Base-by-base conservation (phyloP, 2,113 vertebrate genomes). In the Trogon surrucura region DNA sequence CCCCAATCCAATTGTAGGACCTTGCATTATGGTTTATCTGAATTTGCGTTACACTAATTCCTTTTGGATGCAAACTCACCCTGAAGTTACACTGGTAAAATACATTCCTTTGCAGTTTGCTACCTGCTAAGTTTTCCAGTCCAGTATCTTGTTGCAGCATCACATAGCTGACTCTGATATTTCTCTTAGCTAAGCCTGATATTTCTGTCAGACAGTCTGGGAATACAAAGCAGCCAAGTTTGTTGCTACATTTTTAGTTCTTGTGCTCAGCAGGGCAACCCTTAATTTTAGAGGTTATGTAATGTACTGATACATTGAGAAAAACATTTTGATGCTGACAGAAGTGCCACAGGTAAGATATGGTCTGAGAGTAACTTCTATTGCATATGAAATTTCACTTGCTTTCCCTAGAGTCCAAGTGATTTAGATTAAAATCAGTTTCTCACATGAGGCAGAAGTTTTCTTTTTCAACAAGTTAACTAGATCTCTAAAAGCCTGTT, bases 331-430 rank as follows among this genome's bases (percentile, higher is more conserved):
- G 7, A 58, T 36, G 7, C 38, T 91, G 34, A 80, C 12, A 13
- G 60, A 48, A 47, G 7, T 67, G 13, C 19, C 65, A 16, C 53
- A 66, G 27, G 21, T 70, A n/a, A 65, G 84, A 60, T 61, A 50
- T 0, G 0, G 10, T n/a, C 36, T 44, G 22, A 57, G n/a, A 6
- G 21, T 61, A 32, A 34, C 9, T 66, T 75, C 25, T 27, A 29
- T 26, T 56, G 13, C 23, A 34, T 56, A 25, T 23, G 34, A 66
- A 88, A 77, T 66, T 65, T 20, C 4, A 36, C 6, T 57, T 69
- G 25, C 20, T 75, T 56, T 87, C 41, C 27, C 10, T 26, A 17
- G 7, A 60, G 22, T 74, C 15, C 57, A 62, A 61, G 56, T 29
- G 11, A 36, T 56, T 56, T 45, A 54, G 7, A 29, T 34, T 23